Evolutionary conservation across 1,140 invertebrate genomes (phyloP).

Genomic region (Euglossa dilemma): DNA sequence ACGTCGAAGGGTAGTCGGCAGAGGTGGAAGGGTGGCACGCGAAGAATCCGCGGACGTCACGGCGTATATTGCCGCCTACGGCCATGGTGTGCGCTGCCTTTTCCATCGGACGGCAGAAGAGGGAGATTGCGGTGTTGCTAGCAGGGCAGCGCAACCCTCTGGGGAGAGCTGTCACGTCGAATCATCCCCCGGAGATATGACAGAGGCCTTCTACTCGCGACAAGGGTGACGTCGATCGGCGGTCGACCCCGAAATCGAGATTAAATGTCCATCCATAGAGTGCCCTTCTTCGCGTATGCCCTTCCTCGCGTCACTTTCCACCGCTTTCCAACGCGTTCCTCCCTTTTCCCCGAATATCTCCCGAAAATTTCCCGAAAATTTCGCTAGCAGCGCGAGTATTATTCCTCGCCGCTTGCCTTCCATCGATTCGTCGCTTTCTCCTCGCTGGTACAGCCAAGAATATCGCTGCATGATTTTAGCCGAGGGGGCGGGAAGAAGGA

Average conservation of each 20-base stretch:
- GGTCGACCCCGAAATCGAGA: slow-evolving; percentile 78
- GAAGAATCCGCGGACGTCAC: slow-evolving; percentile 80
- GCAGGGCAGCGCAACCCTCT: slow-evolving; percentile 68
- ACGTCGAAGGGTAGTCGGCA: slow-evolving; percentile 52
- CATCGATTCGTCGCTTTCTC: neutral
- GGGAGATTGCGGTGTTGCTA: slow-evolving; percentile 48
- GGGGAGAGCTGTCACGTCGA: slow-evolving; percentile 78
- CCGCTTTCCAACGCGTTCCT: no score
- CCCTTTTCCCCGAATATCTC: neutral
- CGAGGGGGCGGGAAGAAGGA: slow-evolving; percentile 21
- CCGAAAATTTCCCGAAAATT: neutral
- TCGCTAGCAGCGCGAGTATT: neutral
- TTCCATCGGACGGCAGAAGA: slow-evolving; percentile 37
- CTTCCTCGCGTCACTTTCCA: neutral
- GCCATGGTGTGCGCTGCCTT: slow-evolving; percentile 53
- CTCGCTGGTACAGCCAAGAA: neutral
- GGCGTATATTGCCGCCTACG: slow-evolving; percentile 76
- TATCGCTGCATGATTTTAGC: slow-evolving; percentile 34
- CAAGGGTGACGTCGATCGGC: slow-evolving; percentile 68
- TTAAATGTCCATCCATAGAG: slow-evolving; percentile 73
- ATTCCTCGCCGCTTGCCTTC: neutral
- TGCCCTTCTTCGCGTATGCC: neutral
- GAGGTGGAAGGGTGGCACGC: slow-evolving; percentile 72
- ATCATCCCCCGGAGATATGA: slow-evolving; percentile 79
- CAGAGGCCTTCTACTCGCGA: slow-evolving; percentile 69